These are phyloP conservation scores for Anseranas semipalmata DNA, from an alignment of 2,113 vertebrate genomes.

Conservation along the genomic window DNA sequence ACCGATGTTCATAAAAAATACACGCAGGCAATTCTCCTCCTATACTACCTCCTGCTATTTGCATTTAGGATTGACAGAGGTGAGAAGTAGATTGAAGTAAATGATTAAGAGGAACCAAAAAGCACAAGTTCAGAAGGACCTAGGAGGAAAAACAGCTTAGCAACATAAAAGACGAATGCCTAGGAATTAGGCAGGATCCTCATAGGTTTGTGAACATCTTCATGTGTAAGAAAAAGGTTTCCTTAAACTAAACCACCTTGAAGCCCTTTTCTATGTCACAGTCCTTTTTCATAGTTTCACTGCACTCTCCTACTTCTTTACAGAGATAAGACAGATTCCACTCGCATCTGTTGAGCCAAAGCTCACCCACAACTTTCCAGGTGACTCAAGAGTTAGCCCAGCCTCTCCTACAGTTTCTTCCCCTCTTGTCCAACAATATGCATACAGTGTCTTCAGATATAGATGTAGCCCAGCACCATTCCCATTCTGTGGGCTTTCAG, in stretches of 20 bases:
- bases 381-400: background rate
- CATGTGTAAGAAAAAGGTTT: background rate
- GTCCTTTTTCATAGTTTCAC: background rate
- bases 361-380: background rate
- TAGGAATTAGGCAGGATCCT: background rate
- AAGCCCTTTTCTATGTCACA: background rate
- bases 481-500: background rate
- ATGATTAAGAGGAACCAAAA: background rate
- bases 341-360: background rate
- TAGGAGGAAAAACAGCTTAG: background rate
- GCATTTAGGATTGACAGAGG: background rate
- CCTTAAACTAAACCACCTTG: background rate
- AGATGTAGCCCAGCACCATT: background rate
- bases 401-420: background rate
- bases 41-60: background rate
- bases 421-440: background rate
- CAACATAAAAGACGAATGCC: background rate
- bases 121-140: background rate
- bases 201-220: background rate
- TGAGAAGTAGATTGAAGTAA: background rate
- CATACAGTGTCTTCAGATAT: background rate
- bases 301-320: background rate
- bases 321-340: background rate
- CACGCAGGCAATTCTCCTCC: background rate
- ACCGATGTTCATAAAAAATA: background rate